These are phyloP conservation scores for Aythya baeri DNA, from an alignment of 2,113 vertebrate species.

Conservation along the genomic window DNA sequence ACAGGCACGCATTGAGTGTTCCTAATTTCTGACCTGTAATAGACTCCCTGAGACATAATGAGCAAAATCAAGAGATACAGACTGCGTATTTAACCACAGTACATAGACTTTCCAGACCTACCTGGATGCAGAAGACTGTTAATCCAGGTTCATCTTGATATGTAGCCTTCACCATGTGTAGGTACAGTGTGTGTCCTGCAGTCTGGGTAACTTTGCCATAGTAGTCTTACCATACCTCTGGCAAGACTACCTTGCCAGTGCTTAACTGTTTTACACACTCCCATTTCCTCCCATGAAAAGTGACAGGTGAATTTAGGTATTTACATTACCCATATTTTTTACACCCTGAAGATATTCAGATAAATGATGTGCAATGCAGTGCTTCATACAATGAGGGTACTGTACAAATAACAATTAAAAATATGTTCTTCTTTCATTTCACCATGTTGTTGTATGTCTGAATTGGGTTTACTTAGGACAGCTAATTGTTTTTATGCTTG, in stretches of 20 bases:
- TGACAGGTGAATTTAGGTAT: neutral
- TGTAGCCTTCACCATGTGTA: rapidly evolving
- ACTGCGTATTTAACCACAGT: neutral
- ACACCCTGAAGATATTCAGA: neutral
- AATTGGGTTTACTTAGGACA: neutral
- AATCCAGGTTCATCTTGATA: neutral
- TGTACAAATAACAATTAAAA: neutral
- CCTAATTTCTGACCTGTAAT: neutral
- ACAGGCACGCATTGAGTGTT: rapidly evolving
- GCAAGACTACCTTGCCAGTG: neutral
- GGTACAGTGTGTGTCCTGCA: neutral
- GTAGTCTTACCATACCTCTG: neutral
- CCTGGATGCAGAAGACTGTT: neutral
- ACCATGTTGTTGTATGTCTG: neutral
- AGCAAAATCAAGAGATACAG: neutral
- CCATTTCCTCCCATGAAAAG: neutral
- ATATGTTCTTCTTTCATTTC: neutral
- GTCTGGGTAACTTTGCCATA: neutral
- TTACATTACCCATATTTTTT: neutral
- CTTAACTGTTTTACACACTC: neutral
- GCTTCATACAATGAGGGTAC: neutral
- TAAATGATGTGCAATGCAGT: neutral
- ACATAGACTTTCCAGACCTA: neutral
- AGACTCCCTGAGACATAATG: neutral
- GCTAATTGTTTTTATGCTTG: neutral